Evolutionary conservation across 2,113 vertebrate species (phyloP).

Genomic region (Malurus elegans): DNA sequence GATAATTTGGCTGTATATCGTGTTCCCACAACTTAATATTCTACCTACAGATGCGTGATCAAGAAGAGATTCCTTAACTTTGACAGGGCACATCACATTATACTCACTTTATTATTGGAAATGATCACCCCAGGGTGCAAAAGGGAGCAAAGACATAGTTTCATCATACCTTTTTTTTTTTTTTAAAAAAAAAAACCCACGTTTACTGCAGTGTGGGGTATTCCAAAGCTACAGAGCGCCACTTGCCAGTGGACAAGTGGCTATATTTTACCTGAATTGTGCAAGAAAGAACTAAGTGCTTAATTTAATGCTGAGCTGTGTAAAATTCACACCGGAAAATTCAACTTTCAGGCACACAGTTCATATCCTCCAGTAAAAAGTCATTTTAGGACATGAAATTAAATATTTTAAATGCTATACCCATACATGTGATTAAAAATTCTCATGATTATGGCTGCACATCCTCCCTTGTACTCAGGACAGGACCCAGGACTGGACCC

Average conservation of each 20-base stretch:
- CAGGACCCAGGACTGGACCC: not conserved
- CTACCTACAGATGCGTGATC: constrained; percentile 59
- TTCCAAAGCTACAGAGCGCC: constrained; percentile 54
- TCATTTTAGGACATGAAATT: not conserved
- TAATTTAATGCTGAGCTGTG: not conserved
- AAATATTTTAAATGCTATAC: not conserved
- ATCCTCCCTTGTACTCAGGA: not conserved
- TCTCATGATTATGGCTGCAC: not conserved
- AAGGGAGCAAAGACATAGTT: constrained; percentile 31
- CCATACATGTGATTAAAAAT: not conserved
- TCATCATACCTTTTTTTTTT: not conserved
- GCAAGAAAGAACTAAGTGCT: not conserved
- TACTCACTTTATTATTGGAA: constrained; percentile 66
- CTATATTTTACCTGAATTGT: not conserved
- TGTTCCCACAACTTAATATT: constrained; percentile 65
- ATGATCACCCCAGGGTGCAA: constrained; percentile 62
- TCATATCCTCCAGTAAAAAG: not conserved
- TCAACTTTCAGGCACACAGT: not conserved
- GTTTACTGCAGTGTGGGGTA: not conserved
- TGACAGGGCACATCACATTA: constrained; percentile 68
- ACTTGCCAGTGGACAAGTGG: constrained; percentile 19
- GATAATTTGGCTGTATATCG: constrained; percentile 48
- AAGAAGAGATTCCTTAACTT: constrained; percentile 61
- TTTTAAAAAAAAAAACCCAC: not conserved
- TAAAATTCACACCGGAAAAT: not conserved